Percentiles rank a stretch among this genome's conserved stretches.
Evolutionary conservation across 2,113 vertebrate genomes (phyloP).

Genomic region (Paratilapia polleni): DNA sequence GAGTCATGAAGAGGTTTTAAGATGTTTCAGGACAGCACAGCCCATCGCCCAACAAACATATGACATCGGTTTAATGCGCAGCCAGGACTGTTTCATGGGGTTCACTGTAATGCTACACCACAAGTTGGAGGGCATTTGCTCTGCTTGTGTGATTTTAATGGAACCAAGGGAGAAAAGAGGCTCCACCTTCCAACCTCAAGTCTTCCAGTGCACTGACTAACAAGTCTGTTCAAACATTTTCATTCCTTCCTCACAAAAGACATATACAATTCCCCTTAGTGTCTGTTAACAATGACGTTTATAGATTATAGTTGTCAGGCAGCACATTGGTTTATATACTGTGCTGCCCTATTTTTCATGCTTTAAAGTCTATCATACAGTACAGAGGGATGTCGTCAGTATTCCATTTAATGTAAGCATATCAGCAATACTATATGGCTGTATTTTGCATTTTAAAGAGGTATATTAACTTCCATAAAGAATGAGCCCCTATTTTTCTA

Average conservation of each 20-base stretch:
- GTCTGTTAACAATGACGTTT: slow-evolving; percentile 67
- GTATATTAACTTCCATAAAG: background rate
- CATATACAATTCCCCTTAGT: slow-evolving; percentile 23
- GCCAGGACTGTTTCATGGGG: slow-evolving; percentile 62
- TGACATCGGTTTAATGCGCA: slow-evolving; percentile 68
- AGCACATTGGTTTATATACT: slow-evolving; percentile 10
- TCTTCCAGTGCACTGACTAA: slow-evolving; percentile 48
- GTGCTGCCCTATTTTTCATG: slow-evolving; percentile 12
- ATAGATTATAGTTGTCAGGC: slow-evolving; percentile 49
- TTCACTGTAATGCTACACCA: slow-evolving; percentile 73
- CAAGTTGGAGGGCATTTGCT: slow-evolving; percentile 64
- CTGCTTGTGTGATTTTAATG: slow-evolving; percentile 75
- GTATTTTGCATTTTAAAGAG: background rate
- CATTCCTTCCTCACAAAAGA: slow-evolving; percentile 40
- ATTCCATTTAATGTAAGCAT: background rate
- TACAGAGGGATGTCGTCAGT: background rate
- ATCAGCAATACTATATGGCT: background rate
- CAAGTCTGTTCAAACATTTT: slow-evolving; percentile 58
- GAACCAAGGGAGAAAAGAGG: slow-evolving; percentile 54
- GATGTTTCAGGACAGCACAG: slow-evolving; percentile 42
- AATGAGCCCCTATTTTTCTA: no score
- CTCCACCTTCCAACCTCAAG: slow-evolving; percentile 33
- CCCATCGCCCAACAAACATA: slow-evolving; percentile 57
- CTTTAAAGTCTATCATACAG: background rate
- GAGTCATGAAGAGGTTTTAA: slow-evolving; percentile 57